These are phyloP conservation scores for Ostrea denselamellosa DNA, from an alignment of 1,140 invertebrate species.

Conservation along the genomic window DNA sequence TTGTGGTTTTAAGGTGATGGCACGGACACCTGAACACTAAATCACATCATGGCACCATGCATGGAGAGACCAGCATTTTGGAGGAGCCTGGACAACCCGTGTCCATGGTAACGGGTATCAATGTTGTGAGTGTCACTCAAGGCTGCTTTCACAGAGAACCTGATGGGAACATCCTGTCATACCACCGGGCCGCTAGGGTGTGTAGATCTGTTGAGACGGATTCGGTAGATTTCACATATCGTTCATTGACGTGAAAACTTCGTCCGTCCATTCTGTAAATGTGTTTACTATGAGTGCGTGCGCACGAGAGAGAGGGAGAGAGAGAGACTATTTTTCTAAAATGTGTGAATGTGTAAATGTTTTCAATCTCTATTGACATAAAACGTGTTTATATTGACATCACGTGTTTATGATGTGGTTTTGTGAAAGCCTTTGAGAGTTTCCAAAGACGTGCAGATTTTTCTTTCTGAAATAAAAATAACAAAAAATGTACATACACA, in stretches of 20 bases:
- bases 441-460: neutral
- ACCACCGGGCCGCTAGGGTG: neutral
- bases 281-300: neutral
- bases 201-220: neutral
- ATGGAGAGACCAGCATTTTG: neutral
- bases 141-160: neutral
- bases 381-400: no score
- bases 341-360: neutral
- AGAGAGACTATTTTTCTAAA: slow-evolving; percentile 16
- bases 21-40: neutral
- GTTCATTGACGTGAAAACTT: slow-evolving; percentile 22
- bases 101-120: neutral
- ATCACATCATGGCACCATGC: neutral
- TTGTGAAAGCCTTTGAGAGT: neutral
- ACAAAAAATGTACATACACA: neutral
- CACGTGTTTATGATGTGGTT: neutral
- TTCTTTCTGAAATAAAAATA: neutral
- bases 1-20: slow-evolving; percentile 23
- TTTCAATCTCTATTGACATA: neutral
- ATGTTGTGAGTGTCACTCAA: neutral
- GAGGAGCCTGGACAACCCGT: neutral
- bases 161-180: neutral
- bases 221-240: slow-evolving; percentile 21
- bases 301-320: neutral
- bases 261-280: slow-evolving; percentile 12